A percentile compares a stretch with the other conserved stretches of the same genome.
Evolutionary conservation across 2,797 vertebrate species (phyloP).

Genomic region (Acrossocheilus wenchowensis): DNA sequence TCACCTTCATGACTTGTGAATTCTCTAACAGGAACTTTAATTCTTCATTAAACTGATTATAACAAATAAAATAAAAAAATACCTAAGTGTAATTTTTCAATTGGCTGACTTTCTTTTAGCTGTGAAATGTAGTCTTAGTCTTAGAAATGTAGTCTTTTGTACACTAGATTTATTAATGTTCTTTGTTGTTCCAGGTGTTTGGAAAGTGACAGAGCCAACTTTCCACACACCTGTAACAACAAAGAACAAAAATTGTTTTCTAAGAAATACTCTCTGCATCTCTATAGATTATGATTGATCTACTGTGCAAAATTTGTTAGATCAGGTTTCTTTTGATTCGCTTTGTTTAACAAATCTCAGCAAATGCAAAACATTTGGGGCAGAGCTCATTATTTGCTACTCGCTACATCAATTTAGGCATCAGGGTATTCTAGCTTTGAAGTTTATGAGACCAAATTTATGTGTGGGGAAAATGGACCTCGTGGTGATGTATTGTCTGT

Average conservation of each 20-base stretch:
- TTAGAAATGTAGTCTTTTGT: too few relatives aligned
- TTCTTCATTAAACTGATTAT: neutral
- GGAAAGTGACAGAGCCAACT: neutral
- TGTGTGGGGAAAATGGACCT: conserved; percentile 10
- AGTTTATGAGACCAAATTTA: conserved; percentile 21
- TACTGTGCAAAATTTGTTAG: conserved; percentile 3
- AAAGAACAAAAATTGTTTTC: neutral
- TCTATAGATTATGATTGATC: conserved; percentile 20
- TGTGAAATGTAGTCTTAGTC: neutral
- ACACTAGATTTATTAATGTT: neutral
- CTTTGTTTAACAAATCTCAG: neutral
- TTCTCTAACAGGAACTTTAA: neutral
- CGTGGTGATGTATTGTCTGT: conserved; percentile 34
- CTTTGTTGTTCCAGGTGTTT: neutral
- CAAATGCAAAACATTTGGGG: neutral
- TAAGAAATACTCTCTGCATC: neutral
- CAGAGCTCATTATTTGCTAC: neutral
- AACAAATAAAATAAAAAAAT: neutral
- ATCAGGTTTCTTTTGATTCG: neutral
- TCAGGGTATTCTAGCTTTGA: conserved; percentile 14
- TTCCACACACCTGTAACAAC: neutral
- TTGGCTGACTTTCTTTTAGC: neutral
- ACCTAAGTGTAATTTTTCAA: neutral
- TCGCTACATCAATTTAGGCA: neutral
- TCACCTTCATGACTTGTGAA: neutral